phyloP scores from a whole-genome alignment of 2,113 vertebrate species.

The Cryptomyrus ogoouensis region DNA sequence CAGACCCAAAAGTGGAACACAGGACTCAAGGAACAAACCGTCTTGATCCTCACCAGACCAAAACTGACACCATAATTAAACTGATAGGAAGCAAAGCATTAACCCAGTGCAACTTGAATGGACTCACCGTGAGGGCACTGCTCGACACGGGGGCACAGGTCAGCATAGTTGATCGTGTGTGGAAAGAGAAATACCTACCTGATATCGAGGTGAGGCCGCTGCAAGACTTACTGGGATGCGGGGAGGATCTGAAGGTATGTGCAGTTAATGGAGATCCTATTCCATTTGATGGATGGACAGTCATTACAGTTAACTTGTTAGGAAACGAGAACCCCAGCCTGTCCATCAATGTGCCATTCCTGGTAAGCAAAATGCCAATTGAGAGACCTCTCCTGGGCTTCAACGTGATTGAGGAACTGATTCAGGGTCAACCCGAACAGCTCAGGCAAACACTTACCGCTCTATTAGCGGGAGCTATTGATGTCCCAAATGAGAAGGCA shows the following conservation, averaged over 20 bases:
- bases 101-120: neutral
- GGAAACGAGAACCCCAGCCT: neutral
- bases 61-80: too few species aligned
- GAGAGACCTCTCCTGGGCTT: neutral
- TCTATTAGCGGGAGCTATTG: neutral
- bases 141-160: constrained; percentile 31
- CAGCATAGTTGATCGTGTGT: constrained; percentile 19
- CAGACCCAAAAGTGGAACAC: too few species aligned
- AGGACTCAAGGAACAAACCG: too few species aligned
- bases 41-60: too few species aligned
- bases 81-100: too few species aligned
- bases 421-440: neutral
- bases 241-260: neutral
- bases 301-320: neutral
- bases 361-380: neutral
- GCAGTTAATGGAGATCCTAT: neutral
- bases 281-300: constrained; percentile 2
- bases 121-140: constrained; percentile 21
- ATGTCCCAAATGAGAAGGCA: neutral
- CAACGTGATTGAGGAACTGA: constrained; percentile 9
- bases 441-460: neutral
- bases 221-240: neutral
- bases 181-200: constrained; percentile 5
- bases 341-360: neutral
- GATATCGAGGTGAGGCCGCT: neutral